These are phyloP conservation scores for Drosophila cardini DNA, from an alignment of 1,140 invertebrate genomes.

Conservation along the genomic window DNA sequence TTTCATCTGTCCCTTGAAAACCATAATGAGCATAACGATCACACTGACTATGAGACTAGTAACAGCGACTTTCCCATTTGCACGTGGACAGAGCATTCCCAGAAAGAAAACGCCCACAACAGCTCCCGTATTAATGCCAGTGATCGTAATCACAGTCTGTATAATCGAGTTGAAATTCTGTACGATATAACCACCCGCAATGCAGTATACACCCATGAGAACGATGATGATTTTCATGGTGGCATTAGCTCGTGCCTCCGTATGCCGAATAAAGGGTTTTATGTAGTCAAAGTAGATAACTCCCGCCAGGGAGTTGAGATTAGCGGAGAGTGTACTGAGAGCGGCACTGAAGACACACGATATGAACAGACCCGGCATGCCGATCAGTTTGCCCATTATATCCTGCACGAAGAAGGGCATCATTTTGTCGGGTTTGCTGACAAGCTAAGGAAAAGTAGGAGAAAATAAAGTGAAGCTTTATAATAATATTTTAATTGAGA, in stretches of 20 bases:
- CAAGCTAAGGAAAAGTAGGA: constrained; percentile 53
- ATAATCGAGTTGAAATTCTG: constrained; percentile 88
- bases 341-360: constrained; percentile 90
- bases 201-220: constrained; percentile 86
- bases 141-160: constrained; percentile 87
- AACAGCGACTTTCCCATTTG: constrained; percentile 89
- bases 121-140: constrained; percentile 88
- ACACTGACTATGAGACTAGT: constrained; percentile 88
- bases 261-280: constrained; percentile 86
- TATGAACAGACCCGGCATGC: constrained; percentile 89
- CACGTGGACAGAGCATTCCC: constrained; percentile 90
- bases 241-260: constrained; percentile 86
- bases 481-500: background rate
- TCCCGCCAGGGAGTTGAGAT: constrained; percentile 90
- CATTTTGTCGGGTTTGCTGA: constrained; percentile 86
- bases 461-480: background rate
- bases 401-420: constrained; percentile 88
- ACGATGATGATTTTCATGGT: constrained; percentile 88
- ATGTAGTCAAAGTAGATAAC: constrained; percentile 91
- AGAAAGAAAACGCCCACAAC: constrained; percentile 90
- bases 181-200: constrained; percentile 87
- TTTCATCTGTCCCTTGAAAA: constrained; percentile 89
- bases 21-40: constrained; percentile 90
- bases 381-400: constrained; percentile 86
- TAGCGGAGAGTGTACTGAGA: constrained; percentile 89